phyloP scores from a whole-genome alignment of 2,797 vertebrate species.

The Siniperca undulata region DNA sequence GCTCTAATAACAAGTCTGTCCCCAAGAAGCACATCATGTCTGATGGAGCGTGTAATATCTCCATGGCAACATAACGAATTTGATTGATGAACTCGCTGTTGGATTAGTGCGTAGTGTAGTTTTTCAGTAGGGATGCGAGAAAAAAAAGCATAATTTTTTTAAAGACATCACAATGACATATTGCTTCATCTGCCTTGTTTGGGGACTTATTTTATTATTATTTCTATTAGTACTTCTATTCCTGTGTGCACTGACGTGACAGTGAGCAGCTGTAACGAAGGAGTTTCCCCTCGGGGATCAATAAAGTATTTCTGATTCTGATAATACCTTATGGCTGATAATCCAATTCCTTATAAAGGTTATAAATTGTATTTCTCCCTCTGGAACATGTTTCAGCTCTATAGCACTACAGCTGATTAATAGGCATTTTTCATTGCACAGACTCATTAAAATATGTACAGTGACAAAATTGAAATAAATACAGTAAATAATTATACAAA shows the following conservation, averaged over 20 bases:
- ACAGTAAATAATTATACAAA: not conserved
- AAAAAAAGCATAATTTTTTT: not conserved
- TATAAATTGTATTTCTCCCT: conserved; percentile 31
- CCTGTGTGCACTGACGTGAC: too few species aligned
- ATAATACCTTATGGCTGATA: conserved; percentile 1
- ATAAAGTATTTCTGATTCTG: too few species aligned
- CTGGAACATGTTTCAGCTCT: conserved; percentile 29
- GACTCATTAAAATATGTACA: not conserved
- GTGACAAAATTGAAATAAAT: not conserved
- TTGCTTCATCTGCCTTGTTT: not conserved
- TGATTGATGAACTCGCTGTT: not conserved
- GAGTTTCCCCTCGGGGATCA: too few species aligned
- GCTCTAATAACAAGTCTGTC: not conserved
- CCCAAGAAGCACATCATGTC: not conserved
- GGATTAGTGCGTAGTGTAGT: not conserved
- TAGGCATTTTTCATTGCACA: not conserved
- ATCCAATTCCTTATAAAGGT: conserved; percentile 43
- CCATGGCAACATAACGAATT: conserved; percentile 2
- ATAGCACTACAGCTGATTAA: not conserved
- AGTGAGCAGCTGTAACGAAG: too few species aligned
- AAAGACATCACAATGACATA: not conserved
- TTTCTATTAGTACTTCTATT: too few species aligned
- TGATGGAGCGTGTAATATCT: not conserved
- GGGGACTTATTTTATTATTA: not conserved
- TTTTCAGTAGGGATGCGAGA: not conserved